Evolutionary conservation across 2,888 invertebrate species (phyloP).

Genomic region (Lasioglossum villosulum): DNA sequence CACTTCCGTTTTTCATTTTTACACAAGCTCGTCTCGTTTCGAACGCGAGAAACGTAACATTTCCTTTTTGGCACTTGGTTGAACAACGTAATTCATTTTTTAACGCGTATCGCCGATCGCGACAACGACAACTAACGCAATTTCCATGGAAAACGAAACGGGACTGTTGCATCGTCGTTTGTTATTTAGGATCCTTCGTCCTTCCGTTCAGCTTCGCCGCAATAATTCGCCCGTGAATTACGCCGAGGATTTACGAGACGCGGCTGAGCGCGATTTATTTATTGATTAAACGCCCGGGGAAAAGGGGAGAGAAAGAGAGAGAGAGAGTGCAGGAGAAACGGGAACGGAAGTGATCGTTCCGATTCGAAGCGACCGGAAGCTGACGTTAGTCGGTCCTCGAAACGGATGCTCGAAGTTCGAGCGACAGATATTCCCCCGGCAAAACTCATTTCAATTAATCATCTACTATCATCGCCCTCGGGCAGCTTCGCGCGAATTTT

Average conservation of each 20-base stretch:
- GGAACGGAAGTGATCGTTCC: constrained; percentile 63
- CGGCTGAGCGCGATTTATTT: not conserved
- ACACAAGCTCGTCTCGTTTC: not conserved
- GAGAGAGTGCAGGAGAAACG: constrained; percentile 42
- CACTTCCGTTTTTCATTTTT: constrained; percentile 4
- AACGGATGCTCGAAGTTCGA: constrained; percentile 52
- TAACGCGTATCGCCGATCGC: constrained; percentile 1
- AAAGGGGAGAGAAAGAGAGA: constrained; percentile 2
- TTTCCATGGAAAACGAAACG: not conserved
- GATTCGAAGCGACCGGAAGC: constrained; percentile 65
- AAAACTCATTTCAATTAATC: constrained; percentile 16
- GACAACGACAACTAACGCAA: not conserved
- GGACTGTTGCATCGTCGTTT: constrained; percentile 6
- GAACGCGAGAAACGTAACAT: constrained; percentile 23
- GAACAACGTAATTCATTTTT: constrained; percentile 10
- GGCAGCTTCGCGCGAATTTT: constrained; percentile 26
- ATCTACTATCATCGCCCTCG: constrained; percentile 45
- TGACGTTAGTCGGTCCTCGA: constrained; percentile 35
- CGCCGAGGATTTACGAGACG: constrained; percentile 7
- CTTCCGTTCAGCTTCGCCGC: not conserved
- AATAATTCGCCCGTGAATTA: not conserved
- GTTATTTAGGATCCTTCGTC: not conserved
- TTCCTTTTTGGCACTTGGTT: constrained; percentile 54
- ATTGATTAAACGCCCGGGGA: not conserved
- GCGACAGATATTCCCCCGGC: constrained; percentile 13